phyloP scores from a whole-genome alignment of 2,113 vertebrate species.

The Brienomyrus brachyistius region DNA sequence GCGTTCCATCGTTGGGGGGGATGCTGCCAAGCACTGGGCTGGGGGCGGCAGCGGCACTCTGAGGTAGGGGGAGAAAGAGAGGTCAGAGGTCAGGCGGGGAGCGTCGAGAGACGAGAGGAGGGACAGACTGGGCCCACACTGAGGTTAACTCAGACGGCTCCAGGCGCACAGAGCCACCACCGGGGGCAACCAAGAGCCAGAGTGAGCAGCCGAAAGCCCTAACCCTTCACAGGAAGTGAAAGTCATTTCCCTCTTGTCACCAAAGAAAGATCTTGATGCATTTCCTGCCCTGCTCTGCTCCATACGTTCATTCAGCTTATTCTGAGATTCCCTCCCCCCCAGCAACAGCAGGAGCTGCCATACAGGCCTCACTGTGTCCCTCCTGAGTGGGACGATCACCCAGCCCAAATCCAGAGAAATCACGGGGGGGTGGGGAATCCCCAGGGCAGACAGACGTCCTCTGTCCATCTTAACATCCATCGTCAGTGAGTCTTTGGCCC shows the following conservation, averaged over 20 bases:
- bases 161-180: neutral
- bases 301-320: neutral
- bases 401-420: neutral
- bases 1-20: conserved; percentile 78
- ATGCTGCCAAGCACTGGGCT: conserved; percentile 86
- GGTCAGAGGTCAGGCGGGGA: neutral
- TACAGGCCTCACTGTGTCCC: neutral
- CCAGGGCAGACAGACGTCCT: neutral
- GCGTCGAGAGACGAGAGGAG: neutral
- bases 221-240: neutral
- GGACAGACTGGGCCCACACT: neutral
- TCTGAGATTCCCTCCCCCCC: neutral
- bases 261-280: neutral
- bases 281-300: neutral
- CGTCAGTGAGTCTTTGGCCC: neutral
- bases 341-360: neutral
- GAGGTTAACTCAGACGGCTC: neutral
- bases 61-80: conserved; percentile 48
- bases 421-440: neutral
- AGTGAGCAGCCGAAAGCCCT: neutral
- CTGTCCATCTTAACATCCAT: too few species aligned
- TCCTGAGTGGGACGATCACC: neutral
- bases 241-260: neutral
- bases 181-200: neutral
- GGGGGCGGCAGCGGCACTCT: conserved; percentile 82